Evolutionary conservation across 2,888 invertebrate genomes (phyloP).

Genomic region (Ferrisia virgata): DNA sequence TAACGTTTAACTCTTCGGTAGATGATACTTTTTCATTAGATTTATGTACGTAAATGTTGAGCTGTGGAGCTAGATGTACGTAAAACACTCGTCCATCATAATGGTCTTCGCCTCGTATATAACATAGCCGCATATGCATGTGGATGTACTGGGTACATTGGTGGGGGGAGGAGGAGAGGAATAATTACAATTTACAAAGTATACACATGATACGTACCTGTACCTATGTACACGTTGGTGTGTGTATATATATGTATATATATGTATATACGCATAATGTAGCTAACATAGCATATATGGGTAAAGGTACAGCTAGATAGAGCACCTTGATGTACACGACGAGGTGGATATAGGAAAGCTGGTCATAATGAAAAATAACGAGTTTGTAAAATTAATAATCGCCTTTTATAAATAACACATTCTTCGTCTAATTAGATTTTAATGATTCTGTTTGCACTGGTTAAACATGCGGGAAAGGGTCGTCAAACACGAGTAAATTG

Average conservation of each 20-base stretch:
- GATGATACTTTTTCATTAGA: not conserved
- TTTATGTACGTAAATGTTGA: not conserved
- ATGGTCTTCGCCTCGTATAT: not conserved
- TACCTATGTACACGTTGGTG: not conserved
- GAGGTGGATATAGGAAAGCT: not conserved
- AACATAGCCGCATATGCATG: not conserved
- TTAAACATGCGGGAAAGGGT: constrained; percentile 26
- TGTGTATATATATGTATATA: no score
- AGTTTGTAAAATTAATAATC: constrained; percentile 41
- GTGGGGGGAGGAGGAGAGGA: no score
- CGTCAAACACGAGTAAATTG: constrained; percentile 28
- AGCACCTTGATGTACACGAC: no score
- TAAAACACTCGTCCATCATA: not conserved
- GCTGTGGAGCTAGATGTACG: no score
- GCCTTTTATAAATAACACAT: constrained; percentile 36
- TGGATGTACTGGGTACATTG: no score
- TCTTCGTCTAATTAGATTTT: constrained; percentile 41
- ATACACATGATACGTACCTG: not conserved
- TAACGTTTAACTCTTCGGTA: not conserved
- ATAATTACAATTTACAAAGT: not conserved
- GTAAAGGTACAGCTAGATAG: no score
- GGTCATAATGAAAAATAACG: not conserved
- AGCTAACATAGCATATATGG: not conserved
- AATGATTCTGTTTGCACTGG: constrained; percentile 41
- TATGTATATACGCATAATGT: no score